Base-by-base conservation (phyloP, 1,140 invertebrate genomes). In the Caligus rogercresseyi region DNA sequence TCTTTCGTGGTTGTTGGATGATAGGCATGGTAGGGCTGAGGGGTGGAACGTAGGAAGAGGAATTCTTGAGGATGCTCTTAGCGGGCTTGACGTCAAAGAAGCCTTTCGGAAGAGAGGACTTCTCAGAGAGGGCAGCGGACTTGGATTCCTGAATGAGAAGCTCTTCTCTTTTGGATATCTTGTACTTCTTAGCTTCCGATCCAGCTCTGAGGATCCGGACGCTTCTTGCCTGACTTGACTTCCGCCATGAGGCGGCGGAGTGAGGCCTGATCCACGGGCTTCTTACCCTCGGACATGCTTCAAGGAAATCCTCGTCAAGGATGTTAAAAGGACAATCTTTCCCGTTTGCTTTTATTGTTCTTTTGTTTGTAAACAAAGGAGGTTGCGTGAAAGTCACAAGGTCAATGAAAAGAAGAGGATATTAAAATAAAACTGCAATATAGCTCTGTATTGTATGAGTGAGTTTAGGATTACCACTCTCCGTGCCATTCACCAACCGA, bases 121-220 rank as follows among this genome's bases (percentile, higher is more conserved):
- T 43, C 7, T 11, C n/a, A 43, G 31, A 11, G n/a, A 43, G 31
- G 31, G 31, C 7, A 7, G 7, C n/a, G 31, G 31, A 25, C 20
- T 56, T 20, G 20, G 20, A 14, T 14, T 56, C 54, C 2, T 20
- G 18, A n/a, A 56, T 21, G 1, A 56, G 20, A 3, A 21, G 54
- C n/a, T 21, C 19, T 25, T 56, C 54, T 2, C 20, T 20, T 14
- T 20, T 21, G 15, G 19, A 13, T 2, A 56, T 20, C 24, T 56
- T 56, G 14, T 56, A 56, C 18, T 56, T 56, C 14, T 56, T 56
- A 13, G 20, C 18, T 56, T 56, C 4, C 24, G 54, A 20, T 25
- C 24, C n/a, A 16, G 3, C 24, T 56, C 15, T 25, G n/a, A 14
- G 14, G n/a, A 20, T 23, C 54, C 2, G 54, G 24, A 2, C 18